A percentile compares a stretch with the other conserved stretches of the same genome.
Conservation (phyloP, 92 coral and sea anemone genomes). For the Phenganax subtilis region DNA sequence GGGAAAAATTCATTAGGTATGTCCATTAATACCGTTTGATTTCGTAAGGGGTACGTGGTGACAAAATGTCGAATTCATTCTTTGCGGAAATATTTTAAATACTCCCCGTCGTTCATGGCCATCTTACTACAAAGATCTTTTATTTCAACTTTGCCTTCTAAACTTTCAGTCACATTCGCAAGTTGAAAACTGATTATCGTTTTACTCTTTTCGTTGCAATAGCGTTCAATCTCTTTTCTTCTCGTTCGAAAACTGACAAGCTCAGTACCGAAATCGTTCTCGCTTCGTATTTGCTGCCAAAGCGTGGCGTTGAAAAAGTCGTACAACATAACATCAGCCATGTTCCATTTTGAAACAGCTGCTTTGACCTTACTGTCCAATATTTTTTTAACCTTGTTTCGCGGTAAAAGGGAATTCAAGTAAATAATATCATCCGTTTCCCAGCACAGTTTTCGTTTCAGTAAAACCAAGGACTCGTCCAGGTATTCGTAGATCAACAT, state of each 20-base stretch:
- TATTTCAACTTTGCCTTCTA: not conserved
- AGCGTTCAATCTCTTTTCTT: slow-evolving; percentile 59
- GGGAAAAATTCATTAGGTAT: no score
- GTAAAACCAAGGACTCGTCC: slow-evolving; percentile 84
- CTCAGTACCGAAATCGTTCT: slow-evolving; percentile 55
- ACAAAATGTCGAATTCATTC: slow-evolving; percentile 11
- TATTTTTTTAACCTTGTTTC: slow-evolving; percentile 14
- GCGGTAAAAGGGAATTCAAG: slow-evolving; percentile 55
- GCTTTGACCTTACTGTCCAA: slow-evolving; percentile 23
- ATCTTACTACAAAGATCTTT: slow-evolving; percentile 71
- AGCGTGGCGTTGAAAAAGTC: slow-evolving; percentile 74
- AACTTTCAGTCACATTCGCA: not conserved
- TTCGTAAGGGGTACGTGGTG: no score
- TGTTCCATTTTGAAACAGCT: slow-evolving; percentile 70
- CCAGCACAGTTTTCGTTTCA: slow-evolving; percentile 90
- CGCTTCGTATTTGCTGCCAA: slow-evolving; percentile 62
- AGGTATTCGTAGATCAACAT: slow-evolving; percentile 74
- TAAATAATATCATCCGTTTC: slow-evolving; percentile 82
- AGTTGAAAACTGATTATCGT: not conserved
- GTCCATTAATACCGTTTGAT: no score
- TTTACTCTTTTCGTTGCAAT: slow-evolving; percentile 43
- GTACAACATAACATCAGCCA: slow-evolving; percentile 74
- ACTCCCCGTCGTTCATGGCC: slow-evolving; percentile 55
- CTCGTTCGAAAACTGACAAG: slow-evolving; percentile 56
- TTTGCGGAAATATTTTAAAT: slow-evolving; percentile 70